Conservation (phyloP, 2,888 invertebrate species). For the Acrobasis repandana region DNA sequence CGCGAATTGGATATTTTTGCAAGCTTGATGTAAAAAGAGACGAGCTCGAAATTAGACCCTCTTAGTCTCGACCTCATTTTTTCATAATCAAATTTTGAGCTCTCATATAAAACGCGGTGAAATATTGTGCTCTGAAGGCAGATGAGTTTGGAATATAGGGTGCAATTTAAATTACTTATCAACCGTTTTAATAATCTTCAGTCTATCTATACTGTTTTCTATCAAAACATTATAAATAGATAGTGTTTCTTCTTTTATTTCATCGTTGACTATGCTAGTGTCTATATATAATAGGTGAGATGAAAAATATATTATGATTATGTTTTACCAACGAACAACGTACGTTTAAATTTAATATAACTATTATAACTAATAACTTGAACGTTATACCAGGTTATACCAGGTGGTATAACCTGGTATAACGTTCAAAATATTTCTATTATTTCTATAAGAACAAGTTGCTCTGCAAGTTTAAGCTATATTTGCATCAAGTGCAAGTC, state of each 20-base stretch:
- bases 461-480: conserved; percentile 28
- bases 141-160: conserved; percentile 13
- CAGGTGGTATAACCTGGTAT: too few species aligned
- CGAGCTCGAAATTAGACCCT: conserved; percentile 60
- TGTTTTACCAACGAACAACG: too few species aligned
- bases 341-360: too few species aligned
- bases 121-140: conserved; percentile 29
- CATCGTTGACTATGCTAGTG: too few species aligned
- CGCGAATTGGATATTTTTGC: conserved; percentile 58
- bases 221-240: too few species aligned
- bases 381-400: too few species aligned
- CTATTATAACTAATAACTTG: too few species aligned
- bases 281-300: too few species aligned
- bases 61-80: conserved; percentile 56
- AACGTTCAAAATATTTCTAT: conserved; percentile 20
- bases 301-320: too few species aligned
- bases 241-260: too few species aligned
- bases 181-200: not conserved
- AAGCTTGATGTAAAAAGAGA: conserved; percentile 57
- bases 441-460: conserved; percentile 22
- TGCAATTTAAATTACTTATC: conserved; percentile 20
- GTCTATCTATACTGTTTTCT: not conserved
- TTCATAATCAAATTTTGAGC: conserved; percentile 63
- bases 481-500: conserved; percentile 29
- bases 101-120: conserved; percentile 49